A percentile compares a stretch with the other conserved stretches of the same genome.
These are phyloP conservation scores for Cossypha dichroa DNA, from an alignment of 2,797 vertebrate genomes.

Conservation along the genomic window DNA sequence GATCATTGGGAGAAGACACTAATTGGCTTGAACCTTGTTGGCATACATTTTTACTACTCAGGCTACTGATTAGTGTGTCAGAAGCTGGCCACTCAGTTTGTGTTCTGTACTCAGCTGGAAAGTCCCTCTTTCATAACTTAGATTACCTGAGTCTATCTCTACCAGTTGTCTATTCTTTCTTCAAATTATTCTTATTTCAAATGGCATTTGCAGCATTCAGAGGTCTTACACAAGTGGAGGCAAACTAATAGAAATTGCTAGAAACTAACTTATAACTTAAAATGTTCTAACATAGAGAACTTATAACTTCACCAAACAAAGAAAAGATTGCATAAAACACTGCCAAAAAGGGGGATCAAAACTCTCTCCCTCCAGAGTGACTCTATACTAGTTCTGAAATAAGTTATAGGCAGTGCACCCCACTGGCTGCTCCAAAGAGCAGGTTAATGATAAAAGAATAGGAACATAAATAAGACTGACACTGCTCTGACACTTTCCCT, in stretches of 20 bases:
- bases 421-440: neutral
- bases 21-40: neutral
- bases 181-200: neutral
- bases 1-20: neutral
- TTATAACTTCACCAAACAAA: neutral
- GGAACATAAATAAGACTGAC: neutral
- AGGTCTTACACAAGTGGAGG: neutral
- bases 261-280: neutral
- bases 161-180: neutral
- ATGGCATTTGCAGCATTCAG: neutral
- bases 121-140: neutral
- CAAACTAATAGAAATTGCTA: neutral
- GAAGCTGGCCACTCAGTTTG: neutral
- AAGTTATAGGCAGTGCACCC: neutral
- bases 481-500: neutral
- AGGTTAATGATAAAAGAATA: neutral
- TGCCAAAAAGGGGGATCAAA: neutral
- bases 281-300: neutral
- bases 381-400: neutral
- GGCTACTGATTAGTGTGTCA: neutral
- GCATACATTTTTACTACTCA: neutral
- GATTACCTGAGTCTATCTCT: neutral
- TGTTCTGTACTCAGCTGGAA: neutral
- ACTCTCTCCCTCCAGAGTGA: neutral
- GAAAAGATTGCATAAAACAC: neutral